Conservation (phyloP, 2,888 invertebrate genomes). For the Eudasyphora cyanicolor region DNA sequence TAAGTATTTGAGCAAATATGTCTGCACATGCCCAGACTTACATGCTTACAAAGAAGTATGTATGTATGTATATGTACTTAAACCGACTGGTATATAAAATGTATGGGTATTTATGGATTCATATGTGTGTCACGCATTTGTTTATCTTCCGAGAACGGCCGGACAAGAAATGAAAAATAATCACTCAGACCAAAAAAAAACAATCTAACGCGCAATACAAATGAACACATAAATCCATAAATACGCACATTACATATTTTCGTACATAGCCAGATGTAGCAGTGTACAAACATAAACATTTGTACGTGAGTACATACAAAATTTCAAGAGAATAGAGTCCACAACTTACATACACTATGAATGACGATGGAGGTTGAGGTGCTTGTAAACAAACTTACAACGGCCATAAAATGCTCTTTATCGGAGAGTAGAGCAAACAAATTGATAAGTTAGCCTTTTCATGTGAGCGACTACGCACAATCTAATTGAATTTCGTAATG, state of each 20-base stretch:
- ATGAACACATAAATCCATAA: background rate
- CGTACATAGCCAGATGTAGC: too few relatives aligned
- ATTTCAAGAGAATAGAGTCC: background rate
- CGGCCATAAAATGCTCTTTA: background rate
- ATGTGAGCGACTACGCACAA: conserved; percentile 1
- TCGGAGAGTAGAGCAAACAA: background rate
- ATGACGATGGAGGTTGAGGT: background rate
- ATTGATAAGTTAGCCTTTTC: background rate
- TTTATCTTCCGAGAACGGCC: background rate
- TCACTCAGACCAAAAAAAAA: background rate
- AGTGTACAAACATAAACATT: too few relatives aligned
- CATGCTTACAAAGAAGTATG: background rate
- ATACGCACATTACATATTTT: background rate
- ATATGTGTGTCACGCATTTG: too few relatives aligned
- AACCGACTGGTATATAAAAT: background rate
- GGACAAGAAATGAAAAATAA: background rate
- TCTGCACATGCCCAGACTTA: background rate
- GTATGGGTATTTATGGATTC: too few relatives aligned
- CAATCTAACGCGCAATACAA: background rate
- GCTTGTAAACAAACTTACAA: background rate
- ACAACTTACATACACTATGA: background rate
- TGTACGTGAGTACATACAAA: background rate
- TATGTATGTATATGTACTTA: background rate
- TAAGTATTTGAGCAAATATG: background rate
- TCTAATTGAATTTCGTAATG: conserved; percentile 5